Conservation (phyloP, 37 sponge, comb jelly and placozoan species). For the Geodia barretti region DNA sequence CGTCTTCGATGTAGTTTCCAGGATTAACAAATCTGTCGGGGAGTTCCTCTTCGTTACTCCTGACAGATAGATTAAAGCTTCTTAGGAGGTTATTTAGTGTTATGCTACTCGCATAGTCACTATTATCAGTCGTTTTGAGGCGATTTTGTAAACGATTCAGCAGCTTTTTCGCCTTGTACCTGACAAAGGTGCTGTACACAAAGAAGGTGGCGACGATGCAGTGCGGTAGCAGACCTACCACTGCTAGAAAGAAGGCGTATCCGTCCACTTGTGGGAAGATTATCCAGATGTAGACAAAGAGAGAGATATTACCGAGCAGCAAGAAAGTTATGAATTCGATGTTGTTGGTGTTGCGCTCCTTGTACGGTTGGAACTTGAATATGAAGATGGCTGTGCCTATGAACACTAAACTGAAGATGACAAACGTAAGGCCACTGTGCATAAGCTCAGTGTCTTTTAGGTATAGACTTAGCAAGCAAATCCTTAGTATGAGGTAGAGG, state of each 20-base stretch:
- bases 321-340: neutral
- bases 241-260: neutral
- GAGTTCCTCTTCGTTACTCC: neutral
- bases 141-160: neutral
- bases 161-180: neutral
- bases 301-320: neutral
- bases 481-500: neutral
- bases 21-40: neutral
- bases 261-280: neutral
- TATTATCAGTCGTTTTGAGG: neutral
- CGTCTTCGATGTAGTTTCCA: neutral
- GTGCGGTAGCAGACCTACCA: neutral
- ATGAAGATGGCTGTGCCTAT: neutral
- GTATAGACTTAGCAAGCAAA: neutral
- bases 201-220: neutral
- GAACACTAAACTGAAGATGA: neutral
- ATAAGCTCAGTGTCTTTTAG: neutral
- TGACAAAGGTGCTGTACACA: neutral
- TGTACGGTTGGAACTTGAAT: neutral
- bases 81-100: neutral
- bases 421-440: neutral
- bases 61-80: neutral
- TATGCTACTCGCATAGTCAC: no score
- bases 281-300: neutral
- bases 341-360: neutral